Percentiles rank a stretch among this genome's conserved stretches.
These are phyloP conservation scores for Caranx melampygus DNA, from an alignment of 2,113 vertebrate species.

Conservation along the genomic window DNA sequence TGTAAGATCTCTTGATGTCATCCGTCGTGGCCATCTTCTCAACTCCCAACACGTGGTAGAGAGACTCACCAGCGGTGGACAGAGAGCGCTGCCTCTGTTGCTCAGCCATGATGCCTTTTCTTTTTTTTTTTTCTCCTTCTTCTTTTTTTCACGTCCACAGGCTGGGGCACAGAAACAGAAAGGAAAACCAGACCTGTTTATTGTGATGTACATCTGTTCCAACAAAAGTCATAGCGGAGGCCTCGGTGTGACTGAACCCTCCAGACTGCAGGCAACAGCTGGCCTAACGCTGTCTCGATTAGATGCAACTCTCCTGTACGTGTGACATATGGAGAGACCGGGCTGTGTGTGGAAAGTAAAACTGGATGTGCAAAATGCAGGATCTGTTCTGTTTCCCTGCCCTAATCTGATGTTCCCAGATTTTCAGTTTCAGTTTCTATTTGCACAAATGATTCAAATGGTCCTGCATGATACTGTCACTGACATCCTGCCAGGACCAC, in stretches of 20 bases:
- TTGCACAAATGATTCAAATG: not conserved
- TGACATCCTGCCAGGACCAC: constrained; percentile 57
- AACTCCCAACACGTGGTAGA: constrained; percentile 93
- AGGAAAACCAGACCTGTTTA: not conserved
- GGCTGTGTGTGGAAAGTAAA: not conserved
- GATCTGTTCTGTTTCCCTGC: not conserved
- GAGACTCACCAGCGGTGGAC: constrained; percentile 95
- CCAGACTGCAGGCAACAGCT: constrained; percentile 59
- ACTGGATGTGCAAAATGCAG: not conserved
- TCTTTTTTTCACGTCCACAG: constrained; percentile 49
- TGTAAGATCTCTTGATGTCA: constrained; percentile 98
- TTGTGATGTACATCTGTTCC: not conserved
- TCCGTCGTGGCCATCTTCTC: constrained; percentile 95
- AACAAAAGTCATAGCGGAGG: not conserved
- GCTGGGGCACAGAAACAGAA: constrained; percentile 62
- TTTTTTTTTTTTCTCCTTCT: no score
- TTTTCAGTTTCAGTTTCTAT: not conserved
- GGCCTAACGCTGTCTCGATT: constrained; percentile 6
- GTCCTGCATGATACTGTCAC: constrained; percentile 14
- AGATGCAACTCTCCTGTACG: constrained; percentile 11
- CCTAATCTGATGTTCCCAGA: not conserved
- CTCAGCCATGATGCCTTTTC: constrained; percentile 88
- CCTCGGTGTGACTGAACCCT: constrained; percentile 27
- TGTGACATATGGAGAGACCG: not conserved
- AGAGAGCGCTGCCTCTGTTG: constrained; percentile 98